These are phyloP conservation scores for Stenchaetothrips biformis DNA, from an alignment of 2,888 invertebrate species.

Conservation along the genomic window DNA sequence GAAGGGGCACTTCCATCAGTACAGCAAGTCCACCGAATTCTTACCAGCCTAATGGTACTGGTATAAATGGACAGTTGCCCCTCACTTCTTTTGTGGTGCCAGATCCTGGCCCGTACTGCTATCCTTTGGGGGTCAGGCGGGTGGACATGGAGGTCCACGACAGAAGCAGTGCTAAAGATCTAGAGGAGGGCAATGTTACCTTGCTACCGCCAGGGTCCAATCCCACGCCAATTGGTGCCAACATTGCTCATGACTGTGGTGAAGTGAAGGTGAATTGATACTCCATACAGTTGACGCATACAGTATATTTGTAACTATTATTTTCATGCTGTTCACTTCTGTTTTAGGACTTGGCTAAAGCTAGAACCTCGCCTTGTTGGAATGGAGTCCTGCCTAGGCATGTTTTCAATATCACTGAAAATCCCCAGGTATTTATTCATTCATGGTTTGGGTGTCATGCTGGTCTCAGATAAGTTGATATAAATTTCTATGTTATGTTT, in stretches of 20 bases:
- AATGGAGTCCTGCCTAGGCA: not conserved
- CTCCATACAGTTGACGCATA: not conserved
- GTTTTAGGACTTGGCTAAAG: not conserved
- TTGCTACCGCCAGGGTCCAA: not conserved
- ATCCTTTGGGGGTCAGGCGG: not conserved
- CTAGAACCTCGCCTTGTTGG: not conserved
- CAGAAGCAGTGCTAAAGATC: not conserved
- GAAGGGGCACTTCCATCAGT: not conserved
- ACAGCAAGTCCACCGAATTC: not conserved
- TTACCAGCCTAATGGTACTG: not conserved
- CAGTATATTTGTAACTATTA: not conserved
- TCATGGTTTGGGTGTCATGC: not conserved
- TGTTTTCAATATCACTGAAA: not conserved
- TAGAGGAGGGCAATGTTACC: not conserved
- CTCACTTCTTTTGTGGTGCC: not conserved
- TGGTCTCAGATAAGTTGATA: not conserved
- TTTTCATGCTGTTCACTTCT: not conserved
- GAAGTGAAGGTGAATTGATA: not conserved
- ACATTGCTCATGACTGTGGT: not conserved
- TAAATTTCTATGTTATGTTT: not conserved
- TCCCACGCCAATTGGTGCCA: not conserved
- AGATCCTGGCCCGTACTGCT: not conserved
- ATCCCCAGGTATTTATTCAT: not conserved
- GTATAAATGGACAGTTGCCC: not conserved
- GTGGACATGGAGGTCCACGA: not conserved